Evolutionary conservation across 2,797 vertebrate species (phyloP).

Genomic region (Parotocinclus haroldoi): DNA sequence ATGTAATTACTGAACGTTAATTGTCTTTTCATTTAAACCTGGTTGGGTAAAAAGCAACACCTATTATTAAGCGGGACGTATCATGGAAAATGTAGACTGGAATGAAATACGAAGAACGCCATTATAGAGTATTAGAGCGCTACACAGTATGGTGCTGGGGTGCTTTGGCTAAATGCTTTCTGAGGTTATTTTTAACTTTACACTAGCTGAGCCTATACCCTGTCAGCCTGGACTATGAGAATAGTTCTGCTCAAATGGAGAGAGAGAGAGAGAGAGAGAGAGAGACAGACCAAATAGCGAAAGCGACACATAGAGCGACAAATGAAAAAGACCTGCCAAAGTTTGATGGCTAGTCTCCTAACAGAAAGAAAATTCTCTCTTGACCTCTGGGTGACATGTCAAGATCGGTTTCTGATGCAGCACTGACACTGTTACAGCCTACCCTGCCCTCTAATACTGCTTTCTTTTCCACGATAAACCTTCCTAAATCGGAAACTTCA

Average conservation of each 20-base stretch:
- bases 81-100: conserved; percentile 42
- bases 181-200: conserved; percentile 32
- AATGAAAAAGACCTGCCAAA: neutral
- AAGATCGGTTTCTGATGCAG: neutral
- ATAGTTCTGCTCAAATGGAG: neutral
- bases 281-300: too few species aligned
- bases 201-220: conserved; percentile 18
- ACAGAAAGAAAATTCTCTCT: conserved; percentile 29
- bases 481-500: conserved; percentile 18
- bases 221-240: conserved; percentile 24
- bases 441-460: conserved; percentile 2
- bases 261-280: too few species aligned
- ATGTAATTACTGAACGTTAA: conserved; percentile 33
- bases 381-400: conserved; percentile 28
- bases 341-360: conserved; percentile 16
- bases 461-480: conserved; percentile 3
- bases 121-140: too few species aligned
- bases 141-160: conserved; percentile 14
- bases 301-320: neutral
- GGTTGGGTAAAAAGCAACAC: conserved; percentile 30
- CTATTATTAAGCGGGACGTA: conserved; percentile 38
- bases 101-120: conserved; percentile 30
- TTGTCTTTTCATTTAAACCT: conserved; percentile 39
- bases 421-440: conserved; percentile 3
- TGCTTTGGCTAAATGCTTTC: conserved; percentile 45